Evolutionary conservation across 1,140 invertebrate genomes (phyloP).

Genomic region (Eubasilissa regina): DNA sequence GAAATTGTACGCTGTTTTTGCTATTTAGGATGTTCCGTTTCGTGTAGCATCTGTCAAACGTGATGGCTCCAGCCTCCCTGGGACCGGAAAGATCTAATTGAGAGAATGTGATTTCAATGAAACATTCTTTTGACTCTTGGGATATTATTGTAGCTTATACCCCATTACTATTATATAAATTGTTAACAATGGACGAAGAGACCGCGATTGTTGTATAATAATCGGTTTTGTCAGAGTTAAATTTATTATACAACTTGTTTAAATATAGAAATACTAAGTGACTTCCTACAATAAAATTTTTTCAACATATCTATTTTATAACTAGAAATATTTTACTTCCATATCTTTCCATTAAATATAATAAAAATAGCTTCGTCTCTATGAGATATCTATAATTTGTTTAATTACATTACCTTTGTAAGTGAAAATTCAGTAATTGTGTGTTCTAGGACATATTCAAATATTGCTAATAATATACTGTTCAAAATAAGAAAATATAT

Average conservation of each 20-base stretch:
- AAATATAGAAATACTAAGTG: neutral
- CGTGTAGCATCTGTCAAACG: constrained; percentile 17
- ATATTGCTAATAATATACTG: no score
- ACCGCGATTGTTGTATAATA: neutral
- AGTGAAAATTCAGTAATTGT: no score
- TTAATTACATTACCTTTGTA: no score
- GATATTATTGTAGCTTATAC: neutral
- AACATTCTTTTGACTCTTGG: neutral
- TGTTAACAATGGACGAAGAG: neutral
- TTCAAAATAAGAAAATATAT: no score
- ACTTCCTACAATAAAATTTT: neutral
- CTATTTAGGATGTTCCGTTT: constrained; percentile 18
- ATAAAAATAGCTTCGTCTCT: no score
- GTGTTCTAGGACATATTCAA: no score
- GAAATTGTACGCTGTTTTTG: constrained; percentile 7
- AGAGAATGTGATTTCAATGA: constrained; percentile 37
- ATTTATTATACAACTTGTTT: neutral
- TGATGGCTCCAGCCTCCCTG: constrained; percentile 29
- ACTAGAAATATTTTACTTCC: no score
- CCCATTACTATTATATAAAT: neutral
- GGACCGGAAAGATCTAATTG: constrained; percentile 38
- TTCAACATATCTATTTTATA: no score
- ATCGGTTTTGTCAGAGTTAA: neutral
- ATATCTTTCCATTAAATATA: no score
- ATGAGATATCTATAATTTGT: no score